Evolutionary conservation across 1,140 invertebrate species (phyloP).

Genomic region (Branchinecta lindahli): DNA sequence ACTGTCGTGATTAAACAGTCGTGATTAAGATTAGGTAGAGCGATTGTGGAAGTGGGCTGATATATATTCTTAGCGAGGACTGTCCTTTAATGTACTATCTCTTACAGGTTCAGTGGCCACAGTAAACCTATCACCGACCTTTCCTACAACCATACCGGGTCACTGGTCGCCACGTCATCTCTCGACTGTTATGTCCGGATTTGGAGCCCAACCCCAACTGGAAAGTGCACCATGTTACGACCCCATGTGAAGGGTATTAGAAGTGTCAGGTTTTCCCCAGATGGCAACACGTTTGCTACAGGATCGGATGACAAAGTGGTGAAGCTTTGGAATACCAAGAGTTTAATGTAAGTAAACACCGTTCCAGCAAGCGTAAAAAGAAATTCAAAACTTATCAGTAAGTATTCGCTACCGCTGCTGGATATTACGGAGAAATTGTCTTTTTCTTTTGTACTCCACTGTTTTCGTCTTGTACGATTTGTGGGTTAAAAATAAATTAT

Average conservation of each 20-base stretch:
- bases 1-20: no score
- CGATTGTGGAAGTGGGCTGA: no score
- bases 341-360: slow-evolving; percentile 26
- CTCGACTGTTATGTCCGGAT: slow-evolving; percentile 63
- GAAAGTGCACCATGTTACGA: slow-evolving; percentile 53
- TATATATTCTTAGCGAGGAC: no score
- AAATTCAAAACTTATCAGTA: no score
- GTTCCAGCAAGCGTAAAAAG: no score
- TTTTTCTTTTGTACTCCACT: no score
- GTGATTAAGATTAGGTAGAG: no score
- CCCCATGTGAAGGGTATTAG: slow-evolving; percentile 60
- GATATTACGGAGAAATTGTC: no score
- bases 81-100: neutral
- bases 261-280: slow-evolving; percentile 61
- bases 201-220: slow-evolving; percentile 66
- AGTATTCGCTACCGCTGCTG: no score
- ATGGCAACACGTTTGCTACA: slow-evolving; percentile 54
- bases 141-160: slow-evolving; percentile 59
- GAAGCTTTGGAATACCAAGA: slow-evolving; percentile 50
- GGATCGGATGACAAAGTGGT: slow-evolving; percentile 76
- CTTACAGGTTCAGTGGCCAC: slow-evolving; percentile 29
- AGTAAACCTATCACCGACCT: slow-evolving; percentile 40
- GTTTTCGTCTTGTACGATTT: no score
- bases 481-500: no score
- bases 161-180: slow-evolving; percentile 63